A percentile compares a stretch with the other conserved stretches of the same genome.
Evolutionary conservation across 2,888 invertebrate species (phyloP).

Genomic region (Mesorhabditis spiculigera): DNA sequence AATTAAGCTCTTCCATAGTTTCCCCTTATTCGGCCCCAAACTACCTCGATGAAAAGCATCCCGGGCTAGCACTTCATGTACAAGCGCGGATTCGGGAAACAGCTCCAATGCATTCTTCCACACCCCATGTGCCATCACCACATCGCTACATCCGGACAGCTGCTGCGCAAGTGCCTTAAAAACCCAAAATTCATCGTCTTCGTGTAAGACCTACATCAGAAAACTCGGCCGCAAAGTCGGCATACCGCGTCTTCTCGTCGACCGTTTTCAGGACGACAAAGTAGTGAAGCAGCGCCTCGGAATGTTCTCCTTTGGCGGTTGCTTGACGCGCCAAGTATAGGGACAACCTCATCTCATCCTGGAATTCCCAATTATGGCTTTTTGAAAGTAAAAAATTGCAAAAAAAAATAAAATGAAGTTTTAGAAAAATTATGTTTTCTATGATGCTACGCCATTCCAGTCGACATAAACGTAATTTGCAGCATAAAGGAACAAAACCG

Average conservation of each 20-base stretch:
- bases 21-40: too few relatives aligned
- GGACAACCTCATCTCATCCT: constrained; percentile 1
- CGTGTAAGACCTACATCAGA: not conserved
- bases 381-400: too few relatives aligned
- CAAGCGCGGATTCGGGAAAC: not conserved
- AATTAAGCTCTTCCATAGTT: too few relatives aligned
- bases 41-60: constrained; percentile 1
- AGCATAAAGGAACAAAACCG: too few relatives aligned
- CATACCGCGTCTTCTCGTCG: constrained; percentile 2
- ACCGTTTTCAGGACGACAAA: constrained; percentile 2
- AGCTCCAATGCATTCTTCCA: not conserved
- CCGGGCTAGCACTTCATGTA: not conserved
- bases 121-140: not conserved
- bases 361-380: too few relatives aligned
- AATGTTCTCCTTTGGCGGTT: not conserved
- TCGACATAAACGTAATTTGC: too few relatives aligned
- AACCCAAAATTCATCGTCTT: not conserved
- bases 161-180: constrained; percentile 2
- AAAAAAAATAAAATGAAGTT: too few relatives aligned
- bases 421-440: too few relatives aligned
- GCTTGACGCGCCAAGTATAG: constrained; percentile 4
- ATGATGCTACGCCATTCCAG: too few relatives aligned
- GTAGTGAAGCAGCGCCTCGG: not conserved
- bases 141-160: not conserved
- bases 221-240: not conserved